Conservation (phyloP, 1,140 invertebrate species). For the Phocides pigmalion region DNA sequence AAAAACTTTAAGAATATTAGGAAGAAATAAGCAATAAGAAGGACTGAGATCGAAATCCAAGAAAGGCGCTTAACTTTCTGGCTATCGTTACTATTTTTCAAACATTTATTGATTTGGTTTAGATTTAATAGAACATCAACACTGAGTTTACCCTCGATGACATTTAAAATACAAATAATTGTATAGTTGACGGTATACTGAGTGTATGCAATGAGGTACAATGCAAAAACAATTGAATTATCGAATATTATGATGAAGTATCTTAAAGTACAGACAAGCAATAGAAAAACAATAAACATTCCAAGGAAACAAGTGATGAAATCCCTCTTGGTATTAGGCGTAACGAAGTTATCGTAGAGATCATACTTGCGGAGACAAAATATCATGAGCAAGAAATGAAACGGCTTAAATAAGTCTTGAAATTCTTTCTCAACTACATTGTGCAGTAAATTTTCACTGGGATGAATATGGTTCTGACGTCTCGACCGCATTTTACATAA, state of each 20-base stretch:
- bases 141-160: slow-evolving; percentile 19
- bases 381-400: slow-evolving; percentile 18
- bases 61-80: slow-evolving; percentile 16
- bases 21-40: slow-evolving; percentile 14
- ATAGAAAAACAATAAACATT: slow-evolving; percentile 1
- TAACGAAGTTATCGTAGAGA: slow-evolving; percentile 22
- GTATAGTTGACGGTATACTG: slow-evolving; percentile 30
- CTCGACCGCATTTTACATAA: neutral
- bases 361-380: slow-evolving; percentile 35
- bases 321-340: slow-evolving; percentile 1
- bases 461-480: neutral
- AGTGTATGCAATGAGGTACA: slow-evolving; percentile 28
- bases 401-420: slow-evolving; percentile 25
- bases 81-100: slow-evolving; percentile 15
- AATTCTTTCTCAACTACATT: slow-evolving; percentile 37
- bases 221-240: neutral
- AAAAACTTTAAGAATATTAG: slow-evolving; percentile 17
- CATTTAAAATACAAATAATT: slow-evolving; percentile 20
- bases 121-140: slow-evolving; percentile 32
- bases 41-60: neutral
- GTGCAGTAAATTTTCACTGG: slow-evolving; percentile 15
- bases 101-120: slow-evolving; percentile 19
- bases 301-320: slow-evolving; percentile 1
- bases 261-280: slow-evolving; percentile 14
- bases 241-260: slow-evolving; percentile 13